Evolutionary conservation across 2,113 vertebrate species (phyloP), one percentile per base, ranked within the genome.

Genomic region (Halichoerus grypus): DNA sequence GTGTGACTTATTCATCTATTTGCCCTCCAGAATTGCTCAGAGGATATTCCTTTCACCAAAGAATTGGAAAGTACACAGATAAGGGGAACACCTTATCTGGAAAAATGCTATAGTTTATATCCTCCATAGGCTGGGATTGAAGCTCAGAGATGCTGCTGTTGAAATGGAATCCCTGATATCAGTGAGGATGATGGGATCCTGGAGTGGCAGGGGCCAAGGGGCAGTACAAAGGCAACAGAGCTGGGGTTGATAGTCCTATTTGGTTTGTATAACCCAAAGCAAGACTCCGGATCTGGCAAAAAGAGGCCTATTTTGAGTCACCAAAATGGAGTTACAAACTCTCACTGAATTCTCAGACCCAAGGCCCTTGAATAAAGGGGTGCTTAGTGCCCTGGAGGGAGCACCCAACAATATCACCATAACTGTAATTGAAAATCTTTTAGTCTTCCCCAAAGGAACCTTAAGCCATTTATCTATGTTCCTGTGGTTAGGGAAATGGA

Each of bases 1-100:
- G 11, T 81, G 83, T 86, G 67, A 95, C 36, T 15, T 79, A 11
- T 15, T 92, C 49, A 61, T 77, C 69, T 83, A 42, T 96, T 93
- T 95, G 76, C 21, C 39, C 69, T 85, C 71, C 5, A 86, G 53
- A 77, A 88, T 33, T 96, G 42, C 57, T 72, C 51, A 93, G 53
- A 80, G n/a, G 42, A 84, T 77, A 36, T 95, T 88, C 51, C 67
- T 91, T 97, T 88, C 61, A 83, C 31, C 26, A 63, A 49, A 63
- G 49, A 65, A 69, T 42, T 88, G 14, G 14, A 85, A 93, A 95
- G n/a, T 46, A 74, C 16, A 7, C 65, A 79, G 88, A 42, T 59
- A 71, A 59, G 33, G 3, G 31, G 2, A 63, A 51, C 15, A 88
- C 39, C 22, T 83, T 31, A 19, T 12, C 77, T 77, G 88, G 65